phyloP scores from a whole-genome alignment of 2,113 vertebrate genomes.

The Cacatua alba region DNA sequence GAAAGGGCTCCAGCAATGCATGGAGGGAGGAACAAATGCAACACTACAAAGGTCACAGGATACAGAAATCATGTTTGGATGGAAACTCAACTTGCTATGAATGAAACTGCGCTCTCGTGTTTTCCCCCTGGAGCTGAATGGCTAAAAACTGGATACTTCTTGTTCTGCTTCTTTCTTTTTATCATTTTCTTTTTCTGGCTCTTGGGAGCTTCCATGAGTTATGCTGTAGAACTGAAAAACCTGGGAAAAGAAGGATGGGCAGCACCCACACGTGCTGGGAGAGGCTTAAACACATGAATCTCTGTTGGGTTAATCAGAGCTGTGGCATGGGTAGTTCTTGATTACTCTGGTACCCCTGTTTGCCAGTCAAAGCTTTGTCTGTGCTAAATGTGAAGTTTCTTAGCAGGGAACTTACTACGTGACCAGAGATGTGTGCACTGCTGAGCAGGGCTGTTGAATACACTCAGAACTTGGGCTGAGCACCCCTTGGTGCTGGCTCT shows the following conservation, averaged over 20 bases:
- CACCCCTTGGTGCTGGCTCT: neutral
- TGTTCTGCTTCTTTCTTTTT: conserved; percentile 13
- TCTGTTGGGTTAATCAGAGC: neutral
- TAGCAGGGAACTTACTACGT: neutral
- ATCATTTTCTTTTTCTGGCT: neutral
- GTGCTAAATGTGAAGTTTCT: neutral
- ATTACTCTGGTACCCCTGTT: neutral
- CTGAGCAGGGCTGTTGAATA: neutral
- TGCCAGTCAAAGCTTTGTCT: neutral
- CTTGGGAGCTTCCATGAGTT: neutral
- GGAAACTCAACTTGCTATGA: conserved; percentile 63
- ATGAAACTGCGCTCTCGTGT: conserved; percentile 35
- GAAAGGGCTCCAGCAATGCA: neutral
- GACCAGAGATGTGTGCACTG: neutral
- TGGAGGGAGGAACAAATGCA: conserved; percentile 35
- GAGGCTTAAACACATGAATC: neutral
- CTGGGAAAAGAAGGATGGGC: neutral
- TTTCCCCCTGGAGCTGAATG: conserved; percentile 54
- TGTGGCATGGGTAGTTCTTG: neutral
- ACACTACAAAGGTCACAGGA: conserved; percentile 48
- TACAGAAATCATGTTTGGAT: conserved; percentile 48
- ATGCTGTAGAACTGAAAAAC: neutral
- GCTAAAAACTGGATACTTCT: conserved; percentile 44
- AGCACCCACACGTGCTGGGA: neutral
- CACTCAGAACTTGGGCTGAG: neutral